phyloP scores from a whole-genome alignment of 2,113 vertebrate genomes.

The Aphelocoma coerulescens region DNA sequence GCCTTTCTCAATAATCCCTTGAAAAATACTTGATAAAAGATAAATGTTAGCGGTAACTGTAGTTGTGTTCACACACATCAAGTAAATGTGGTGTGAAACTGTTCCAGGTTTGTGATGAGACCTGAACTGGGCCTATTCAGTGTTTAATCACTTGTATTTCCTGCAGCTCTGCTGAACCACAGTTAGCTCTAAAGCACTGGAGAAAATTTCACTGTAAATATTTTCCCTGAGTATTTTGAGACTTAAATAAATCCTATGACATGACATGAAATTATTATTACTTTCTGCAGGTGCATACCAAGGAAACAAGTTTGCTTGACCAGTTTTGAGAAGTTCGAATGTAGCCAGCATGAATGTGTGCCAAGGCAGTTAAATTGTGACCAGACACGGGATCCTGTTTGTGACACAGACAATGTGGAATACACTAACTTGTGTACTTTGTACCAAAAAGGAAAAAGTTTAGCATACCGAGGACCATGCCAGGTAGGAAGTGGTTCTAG shows the following conservation, averaged over 20 bases:
- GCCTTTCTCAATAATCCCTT: background rate
- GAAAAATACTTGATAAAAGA: background rate
- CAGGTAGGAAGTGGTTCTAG: constrained; percentile 78
- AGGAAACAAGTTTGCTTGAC: constrained; percentile 90
- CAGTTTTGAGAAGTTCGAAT: constrained; percentile 80
- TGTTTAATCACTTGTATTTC: background rate
- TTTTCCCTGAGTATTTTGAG: background rate
- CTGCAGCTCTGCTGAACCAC: background rate
- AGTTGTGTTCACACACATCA: background rate
- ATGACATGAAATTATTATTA: background rate
- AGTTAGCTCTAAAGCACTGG: background rate
- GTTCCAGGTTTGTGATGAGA: background rate
- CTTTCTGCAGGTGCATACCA: constrained; percentile 82
- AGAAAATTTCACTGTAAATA: background rate
- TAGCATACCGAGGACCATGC: constrained; percentile 91
- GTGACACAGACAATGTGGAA: constrained; percentile 87
- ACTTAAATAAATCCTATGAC: background rate
- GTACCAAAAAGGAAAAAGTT: constrained; percentile 86
- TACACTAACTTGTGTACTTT: constrained; percentile 85
- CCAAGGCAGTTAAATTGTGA: constrained; percentile 82
- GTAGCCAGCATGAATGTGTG: constrained; percentile 88
- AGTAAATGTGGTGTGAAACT: background rate
- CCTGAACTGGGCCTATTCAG: background rate
- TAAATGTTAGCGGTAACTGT: background rate
- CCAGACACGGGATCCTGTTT: constrained; percentile 84